Conservation (phyloP, 1,140 invertebrate species). For the Drosophila virilis region DNA sequence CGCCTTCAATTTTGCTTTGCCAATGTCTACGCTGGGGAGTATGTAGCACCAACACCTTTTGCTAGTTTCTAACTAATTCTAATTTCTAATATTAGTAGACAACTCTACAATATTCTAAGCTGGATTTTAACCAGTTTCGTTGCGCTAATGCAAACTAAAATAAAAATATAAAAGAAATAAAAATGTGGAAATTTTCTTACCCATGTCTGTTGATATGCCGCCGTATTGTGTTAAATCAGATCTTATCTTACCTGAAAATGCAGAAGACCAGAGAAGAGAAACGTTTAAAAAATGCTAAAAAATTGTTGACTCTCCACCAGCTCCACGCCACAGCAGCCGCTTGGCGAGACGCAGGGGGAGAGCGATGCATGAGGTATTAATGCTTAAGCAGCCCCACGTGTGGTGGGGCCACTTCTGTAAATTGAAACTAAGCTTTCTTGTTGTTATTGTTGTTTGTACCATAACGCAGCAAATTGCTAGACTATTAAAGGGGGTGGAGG, state of each 20-base stretch:
- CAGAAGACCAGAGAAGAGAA: slow-evolving; percentile 65
- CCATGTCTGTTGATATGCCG: slow-evolving; percentile 84
- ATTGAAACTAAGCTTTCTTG: slow-evolving; percentile 51
- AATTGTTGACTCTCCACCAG: slow-evolving; percentile 54
- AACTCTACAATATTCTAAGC: slow-evolving; percentile 17
- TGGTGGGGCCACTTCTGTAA: slow-evolving; percentile 27
- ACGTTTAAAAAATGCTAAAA: slow-evolving; percentile 78
- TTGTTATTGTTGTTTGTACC: slow-evolving; percentile 27
- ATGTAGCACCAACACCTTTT: slow-evolving; percentile 35
- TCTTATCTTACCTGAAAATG: slow-evolving; percentile 84
- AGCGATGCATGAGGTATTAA: slow-evolving; percentile 7
- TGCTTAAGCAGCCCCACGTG: slow-evolving; percentile 68
- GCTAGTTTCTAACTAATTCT: slow-evolving; percentile 34
- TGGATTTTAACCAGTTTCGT: slow-evolving; percentile 15
- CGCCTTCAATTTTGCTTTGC: slow-evolving; percentile 22
- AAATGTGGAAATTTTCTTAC: slow-evolving; percentile 84
- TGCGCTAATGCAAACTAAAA: slow-evolving; percentile 24
- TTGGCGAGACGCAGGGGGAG: slow-evolving; percentile 1
- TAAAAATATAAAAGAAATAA: slow-evolving; percentile 53
- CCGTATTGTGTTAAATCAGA: slow-evolving; percentile 84
- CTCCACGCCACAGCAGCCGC: background rate
- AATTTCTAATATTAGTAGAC: slow-evolving; percentile 43
- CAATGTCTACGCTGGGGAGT: slow-evolving; percentile 1
- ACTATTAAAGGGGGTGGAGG: background rate
- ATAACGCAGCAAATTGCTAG: slow-evolving; percentile 11